Evolutionary conservation across 1,140 invertebrate species (phyloP), one percentile per base, ranked within the genome.

Genomic region (Rhopalosiphum padi): DNA sequence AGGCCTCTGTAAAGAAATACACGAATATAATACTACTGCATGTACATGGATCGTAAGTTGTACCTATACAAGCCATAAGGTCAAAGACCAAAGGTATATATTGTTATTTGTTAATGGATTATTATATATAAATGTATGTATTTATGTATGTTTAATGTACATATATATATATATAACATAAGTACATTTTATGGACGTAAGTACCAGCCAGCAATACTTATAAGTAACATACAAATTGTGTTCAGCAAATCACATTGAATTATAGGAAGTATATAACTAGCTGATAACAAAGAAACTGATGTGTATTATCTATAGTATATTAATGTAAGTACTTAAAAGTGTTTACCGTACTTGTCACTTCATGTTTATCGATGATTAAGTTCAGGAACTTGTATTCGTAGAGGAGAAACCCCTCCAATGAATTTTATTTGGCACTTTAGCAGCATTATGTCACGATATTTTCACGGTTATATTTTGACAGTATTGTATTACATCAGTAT

Each of bases 61-160:
- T 18, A 18, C 60, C 1, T 77, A 83, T 83, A 83, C 37, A 83
- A 82, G 8, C 0, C 41, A 41, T 86, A 86, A 86, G 43, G 85
- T 46, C 85, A 86, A 86, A 83, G 60, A 77, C 60, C 60, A 77
- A n/a, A 85, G 83, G 37, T 46, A 85, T 30, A 8, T 60, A 68
- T 68, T 37, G 77, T 83, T 83, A 83, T 37, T 86, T 43, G 25
- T 30, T 86, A 46, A 43, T 86, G 22, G 41, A 86, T 41, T 85
- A 41, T 85, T 85, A 30, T 41, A 83, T 83, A 83, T 22, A 37
- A 9, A 83, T 30, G 51, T 22, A 30, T 60, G 9, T 60, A 60
- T 60, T 30, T 55, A 25, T 55, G 25, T 23, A 55, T 25, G 46
- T 46, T 46, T 46, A 48, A 60, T 25, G 3, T 68, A 68, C 18